These are phyloP conservation scores for Micropterix aruncella DNA, from an alignment of 2,888 invertebrate species.

Conservation along the genomic window DNA sequence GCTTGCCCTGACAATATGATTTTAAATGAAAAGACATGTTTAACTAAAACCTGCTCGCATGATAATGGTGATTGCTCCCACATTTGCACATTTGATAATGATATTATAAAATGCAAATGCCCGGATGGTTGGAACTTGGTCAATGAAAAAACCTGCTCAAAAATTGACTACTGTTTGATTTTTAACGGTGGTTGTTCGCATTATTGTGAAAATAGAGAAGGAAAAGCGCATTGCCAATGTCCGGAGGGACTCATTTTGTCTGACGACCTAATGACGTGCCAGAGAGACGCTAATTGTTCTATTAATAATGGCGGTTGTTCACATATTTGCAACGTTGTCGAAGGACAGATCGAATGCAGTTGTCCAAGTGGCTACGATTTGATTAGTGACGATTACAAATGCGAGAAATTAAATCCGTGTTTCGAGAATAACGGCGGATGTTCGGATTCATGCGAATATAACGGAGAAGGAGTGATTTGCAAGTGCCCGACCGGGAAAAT, in stretches of 20 bases:
- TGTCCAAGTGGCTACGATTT: constrained; percentile 19
- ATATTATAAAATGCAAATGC: background rate
- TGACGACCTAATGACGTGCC: constrained; percentile 14
- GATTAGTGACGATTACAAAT: constrained; percentile 15
- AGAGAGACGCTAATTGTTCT: constrained; percentile 24
- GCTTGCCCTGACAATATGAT: background rate
- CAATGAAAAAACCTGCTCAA: background rate
- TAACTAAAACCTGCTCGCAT: background rate
- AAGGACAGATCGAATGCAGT: constrained; percentile 20
- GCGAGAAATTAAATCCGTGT: constrained; percentile 18
- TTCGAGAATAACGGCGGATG: constrained; percentile 17
- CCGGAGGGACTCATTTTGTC: constrained; percentile 26
- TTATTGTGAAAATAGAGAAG: constrained; percentile 22
- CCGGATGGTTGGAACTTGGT: background rate
- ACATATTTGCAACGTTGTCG: constrained; percentile 27
- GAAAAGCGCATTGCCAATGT: constrained; percentile 27
- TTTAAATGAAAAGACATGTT: background rate
- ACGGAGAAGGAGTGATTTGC: constrained; percentile 22
- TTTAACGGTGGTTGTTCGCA: constrained; percentile 31
- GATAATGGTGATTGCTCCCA: background rate
- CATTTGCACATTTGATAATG: background rate
- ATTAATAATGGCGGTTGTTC: constrained; percentile 34
- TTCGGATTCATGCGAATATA: constrained; percentile 18
- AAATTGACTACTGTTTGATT: constrained; percentile 11
- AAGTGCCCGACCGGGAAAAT: constrained; percentile 27